phyloP scores from a whole-genome alignment of 2,888 invertebrate species.

The Acronicta aceris region DNA sequence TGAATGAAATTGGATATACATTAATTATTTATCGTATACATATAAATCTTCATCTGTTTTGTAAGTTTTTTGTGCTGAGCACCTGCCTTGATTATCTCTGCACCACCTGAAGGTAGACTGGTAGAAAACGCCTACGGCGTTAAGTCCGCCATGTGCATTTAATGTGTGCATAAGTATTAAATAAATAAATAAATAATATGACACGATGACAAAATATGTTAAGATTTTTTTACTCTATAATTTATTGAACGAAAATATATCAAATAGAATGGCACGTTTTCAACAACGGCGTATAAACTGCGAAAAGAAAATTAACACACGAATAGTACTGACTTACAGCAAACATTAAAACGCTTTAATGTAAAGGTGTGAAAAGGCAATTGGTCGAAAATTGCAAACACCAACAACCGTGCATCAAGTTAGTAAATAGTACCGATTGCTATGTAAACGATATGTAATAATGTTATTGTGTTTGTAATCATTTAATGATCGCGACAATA shows the following conservation, averaged over 20 bases:
- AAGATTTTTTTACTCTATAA: not conserved
- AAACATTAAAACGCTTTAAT: slow-evolving; percentile 63
- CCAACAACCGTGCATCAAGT: slow-evolving; percentile 60
- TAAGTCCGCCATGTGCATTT: too few relatives aligned
- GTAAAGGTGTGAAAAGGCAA: slow-evolving; percentile 75
- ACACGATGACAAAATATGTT: too few relatives aligned
- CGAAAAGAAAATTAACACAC: slow-evolving; percentile 41
- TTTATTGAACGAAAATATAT: not conserved
- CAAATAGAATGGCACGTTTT: not conserved
- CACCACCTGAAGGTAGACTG: too few relatives aligned
- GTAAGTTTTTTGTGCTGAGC: too few relatives aligned
- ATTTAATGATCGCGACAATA: slow-evolving; percentile 43
- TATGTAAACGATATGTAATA: slow-evolving; percentile 51
- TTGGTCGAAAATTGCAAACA: slow-evolving; percentile 77
- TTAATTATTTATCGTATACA: too few relatives aligned
- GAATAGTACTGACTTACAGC: slow-evolving; percentile 36
- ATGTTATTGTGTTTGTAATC: slow-evolving; percentile 51
- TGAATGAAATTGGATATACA: too few relatives aligned
- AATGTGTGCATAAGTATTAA: too few relatives aligned
- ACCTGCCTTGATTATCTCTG: too few relatives aligned
- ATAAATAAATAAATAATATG: not conserved
- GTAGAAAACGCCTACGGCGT: too few relatives aligned
- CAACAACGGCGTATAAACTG: slow-evolving; percentile 6
- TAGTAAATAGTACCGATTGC: slow-evolving; percentile 41
- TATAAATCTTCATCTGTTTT: too few relatives aligned